Evolutionary conservation across 2,797 vertebrate genomes (phyloP).

Genomic region (Typhlichthys subterraneus): DNA sequence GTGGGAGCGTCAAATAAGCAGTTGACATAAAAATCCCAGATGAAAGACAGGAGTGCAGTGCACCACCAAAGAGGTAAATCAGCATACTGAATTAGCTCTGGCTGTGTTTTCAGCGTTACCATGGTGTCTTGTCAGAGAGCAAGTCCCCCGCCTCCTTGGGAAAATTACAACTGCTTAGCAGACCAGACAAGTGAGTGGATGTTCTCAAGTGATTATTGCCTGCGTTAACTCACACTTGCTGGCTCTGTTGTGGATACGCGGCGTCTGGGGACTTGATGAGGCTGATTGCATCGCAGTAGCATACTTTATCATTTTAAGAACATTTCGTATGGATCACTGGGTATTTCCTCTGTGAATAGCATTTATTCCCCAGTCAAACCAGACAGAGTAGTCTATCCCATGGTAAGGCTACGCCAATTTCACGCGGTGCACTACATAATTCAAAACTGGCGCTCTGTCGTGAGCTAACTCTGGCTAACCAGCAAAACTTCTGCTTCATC

Average conservation of each 20-base stretch:
- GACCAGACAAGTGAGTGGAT: constrained; percentile 13
- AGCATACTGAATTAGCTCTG: neutral
- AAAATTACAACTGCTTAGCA: constrained; percentile 41
- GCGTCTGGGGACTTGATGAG: constrained; percentile 1
- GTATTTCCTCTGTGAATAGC: no score
- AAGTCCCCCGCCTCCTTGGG: constrained; percentile 48
- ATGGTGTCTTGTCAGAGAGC: constrained; percentile 49
- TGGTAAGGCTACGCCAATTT: no score
- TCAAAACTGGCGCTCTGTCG: no score
- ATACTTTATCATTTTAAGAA: no score
- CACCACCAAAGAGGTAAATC: neutral
- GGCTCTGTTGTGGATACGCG: constrained; percentile 48
- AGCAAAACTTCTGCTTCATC: no score
- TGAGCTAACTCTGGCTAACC: no score
- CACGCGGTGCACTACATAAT: no score
- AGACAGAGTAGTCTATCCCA: no score
- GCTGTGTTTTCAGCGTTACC: constrained; percentile 62
- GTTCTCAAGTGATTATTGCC: constrained; percentile 66
- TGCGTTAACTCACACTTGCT: neutral
- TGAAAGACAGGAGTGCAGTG: neutral
- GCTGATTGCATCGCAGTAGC: no score
- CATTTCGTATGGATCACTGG: no score
- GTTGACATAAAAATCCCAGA: neutral
- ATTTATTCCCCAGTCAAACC: no score
- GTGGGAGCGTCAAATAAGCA: neutral